Evolutionary conservation across 2,888 invertebrate species (phyloP), one percentile per base, ranked within the genome.

Genomic region (Agapetus fuscipes): DNA sequence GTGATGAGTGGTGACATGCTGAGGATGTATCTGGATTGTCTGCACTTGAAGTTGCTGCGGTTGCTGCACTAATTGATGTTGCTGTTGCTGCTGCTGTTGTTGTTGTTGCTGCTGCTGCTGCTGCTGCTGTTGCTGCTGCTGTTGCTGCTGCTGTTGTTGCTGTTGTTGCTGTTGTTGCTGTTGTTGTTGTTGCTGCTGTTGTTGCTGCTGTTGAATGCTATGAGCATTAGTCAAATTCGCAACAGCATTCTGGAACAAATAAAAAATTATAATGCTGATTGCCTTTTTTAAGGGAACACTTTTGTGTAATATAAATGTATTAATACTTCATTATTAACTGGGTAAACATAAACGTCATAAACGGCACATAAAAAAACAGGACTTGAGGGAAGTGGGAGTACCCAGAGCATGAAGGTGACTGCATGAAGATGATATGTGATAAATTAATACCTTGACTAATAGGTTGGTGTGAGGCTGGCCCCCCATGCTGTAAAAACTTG

Each of bases 21-120:
- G 68, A 3, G 69, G 70, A 29, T 70, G 69, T 34, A 69, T 62
- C 45, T 70, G 70, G 51, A 70, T 69, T 0, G 69, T 66, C 46
- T 70, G 70, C 30, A 69, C 61, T 51, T 69, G 70, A 3, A 68
- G 54, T 38, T 67, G 70, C 9, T 65, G 66, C 46, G 66, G 66
- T 27, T 48, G 48, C 28, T 41, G 42, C 13, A 37, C 34, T n/a
- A 42, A n/a, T 24, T 31, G 32, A 9, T 31, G 31, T 15, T 24
- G 14, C 13, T 5, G 6, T 4, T 35, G 37, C 14, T 36, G 36
- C 25, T 20, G 31, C 10, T 41, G 41, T 24, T 34, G 31, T 9
- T 30, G 34, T 25, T 43, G 47, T 26, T 47, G 47, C 17, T 36
- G 30, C 11, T 17, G 30, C 10, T 40, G 38, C 13, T 41, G 37